Evolutionary conservation across 1,140 invertebrate genomes (phyloP).

Genomic region (Scaptomyza graminum): DNA sequence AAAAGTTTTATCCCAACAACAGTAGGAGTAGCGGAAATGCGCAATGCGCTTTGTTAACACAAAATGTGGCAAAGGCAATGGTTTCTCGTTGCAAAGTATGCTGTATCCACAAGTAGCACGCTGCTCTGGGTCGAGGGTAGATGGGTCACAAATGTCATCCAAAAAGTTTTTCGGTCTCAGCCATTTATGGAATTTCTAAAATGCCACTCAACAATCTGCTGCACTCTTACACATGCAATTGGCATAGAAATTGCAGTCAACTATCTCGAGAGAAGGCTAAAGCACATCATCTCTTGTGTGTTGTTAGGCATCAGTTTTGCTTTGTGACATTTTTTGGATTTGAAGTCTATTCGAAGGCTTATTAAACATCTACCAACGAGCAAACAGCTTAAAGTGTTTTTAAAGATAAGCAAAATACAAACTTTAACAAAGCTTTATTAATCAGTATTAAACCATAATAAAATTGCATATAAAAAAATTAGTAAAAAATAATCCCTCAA

Average conservation of each 20-base stretch:
- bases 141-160: conserved; percentile 43
- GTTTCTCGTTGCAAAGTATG: no score
- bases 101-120: no score
- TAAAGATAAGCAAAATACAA: no score
- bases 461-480: conserved; percentile 35
- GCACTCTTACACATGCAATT: conserved; percentile 26
- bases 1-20: conserved; percentile 64
- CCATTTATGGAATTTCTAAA: conserved; percentile 73
- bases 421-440: no score
- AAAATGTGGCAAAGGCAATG: conserved; percentile 56
- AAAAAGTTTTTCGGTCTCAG: conserved; percentile 65
- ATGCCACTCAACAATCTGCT: conserved; percentile 50
- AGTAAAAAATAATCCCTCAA: conserved; percentile 6
- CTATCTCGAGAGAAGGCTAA: background rate
- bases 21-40: conserved; percentile 65
- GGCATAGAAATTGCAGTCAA: conserved; percentile 16
- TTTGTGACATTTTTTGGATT: no score
- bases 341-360: background rate
- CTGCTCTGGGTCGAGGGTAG: background rate
- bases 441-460: no score
- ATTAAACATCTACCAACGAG: no score
- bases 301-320: no score
- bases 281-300: background rate
- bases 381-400: no score
- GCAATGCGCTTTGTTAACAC: conserved; percentile 65